Percentiles rank a stretch among this genome's conserved stretches.
These are phyloP conservation scores for Alexandromys oeconomus DNA, from an alignment of 2,797 vertebrate genomes.

Conservation along the genomic window DNA sequence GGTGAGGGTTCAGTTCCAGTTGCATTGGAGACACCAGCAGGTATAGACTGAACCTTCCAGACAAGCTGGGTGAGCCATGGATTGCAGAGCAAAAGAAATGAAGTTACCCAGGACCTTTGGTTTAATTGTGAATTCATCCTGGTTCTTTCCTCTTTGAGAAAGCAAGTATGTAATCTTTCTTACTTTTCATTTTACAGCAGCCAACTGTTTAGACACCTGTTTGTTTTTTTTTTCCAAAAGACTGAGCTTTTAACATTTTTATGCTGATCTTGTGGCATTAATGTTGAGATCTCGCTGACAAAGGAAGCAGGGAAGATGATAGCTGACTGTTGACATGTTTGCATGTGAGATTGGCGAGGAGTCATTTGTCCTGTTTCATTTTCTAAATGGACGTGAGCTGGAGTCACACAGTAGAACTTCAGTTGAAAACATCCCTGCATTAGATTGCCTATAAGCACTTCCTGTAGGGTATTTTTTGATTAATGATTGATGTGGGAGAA, in stretches of 20 bases:
- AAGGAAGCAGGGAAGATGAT: neutral
- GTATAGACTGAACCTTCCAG: neutral
- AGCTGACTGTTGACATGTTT: neutral
- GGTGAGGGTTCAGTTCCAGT: neutral
- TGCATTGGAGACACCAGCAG: neutral
- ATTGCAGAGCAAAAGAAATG: too few species aligned
- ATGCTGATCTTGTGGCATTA: too few species aligned
- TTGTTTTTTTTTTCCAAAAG: neutral
- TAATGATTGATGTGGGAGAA: neutral
- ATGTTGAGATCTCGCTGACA: neutral
- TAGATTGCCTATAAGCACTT: too few species aligned
- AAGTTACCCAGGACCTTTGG: neutral
- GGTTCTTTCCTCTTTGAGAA: neutral
- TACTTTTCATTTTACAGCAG: neutral
- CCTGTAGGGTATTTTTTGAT: neutral
- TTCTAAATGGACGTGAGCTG: neutral
- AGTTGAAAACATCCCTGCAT: neutral
- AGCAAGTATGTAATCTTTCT: neutral
- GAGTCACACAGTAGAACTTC: neutral
- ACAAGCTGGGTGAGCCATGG: neutral
- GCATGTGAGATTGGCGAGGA: neutral
- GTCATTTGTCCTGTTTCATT: too few species aligned
- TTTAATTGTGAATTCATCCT: neutral
- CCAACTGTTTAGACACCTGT: neutral
- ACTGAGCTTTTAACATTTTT: neutral